Conservation (phyloP, 2,888 invertebrate genomes). For the Sarcophaga rosellei region DNA sequence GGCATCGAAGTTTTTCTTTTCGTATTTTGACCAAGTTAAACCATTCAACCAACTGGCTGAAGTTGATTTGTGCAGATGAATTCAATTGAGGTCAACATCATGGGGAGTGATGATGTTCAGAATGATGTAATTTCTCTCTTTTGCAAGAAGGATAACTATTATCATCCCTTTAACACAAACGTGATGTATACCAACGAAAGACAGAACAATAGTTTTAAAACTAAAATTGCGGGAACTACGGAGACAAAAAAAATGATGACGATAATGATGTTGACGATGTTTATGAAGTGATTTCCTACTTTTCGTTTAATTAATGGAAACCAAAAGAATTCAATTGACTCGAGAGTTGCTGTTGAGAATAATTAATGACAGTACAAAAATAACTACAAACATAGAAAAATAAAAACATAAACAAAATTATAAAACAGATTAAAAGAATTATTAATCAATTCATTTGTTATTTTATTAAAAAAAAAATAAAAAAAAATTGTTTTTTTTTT, state of each 20-base stretch:
- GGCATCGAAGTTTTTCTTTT: conserved; percentile 39
- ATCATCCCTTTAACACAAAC: conserved; percentile 27
- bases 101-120: conserved; percentile 43
- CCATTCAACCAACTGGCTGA: conserved; percentile 53
- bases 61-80: conserved; percentile 66
- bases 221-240: neutral
- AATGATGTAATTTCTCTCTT: conserved; percentile 20
- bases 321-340: conserved; percentile 31
- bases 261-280: conserved; percentile 37
- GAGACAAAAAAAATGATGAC: conserved; percentile 6
- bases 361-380: conserved; percentile 44
- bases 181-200: conserved; percentile 32
- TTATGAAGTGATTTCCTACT: conserved; percentile 47
- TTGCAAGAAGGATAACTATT: conserved; percentile 12
- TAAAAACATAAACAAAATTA: neutral
- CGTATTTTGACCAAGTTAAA: conserved; percentile 41
- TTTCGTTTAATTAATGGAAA: conserved; percentile 60
- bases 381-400: neutral
- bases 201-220: conserved; percentile 51
- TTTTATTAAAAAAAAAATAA: neutral
- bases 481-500: too few species aligned
- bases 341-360: conserved; percentile 49
- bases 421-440: conserved; percentile 30
- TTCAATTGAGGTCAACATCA: conserved; percentile 66
- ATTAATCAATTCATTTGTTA: conserved; percentile 44